Evolutionary conservation across 2,888 invertebrate species (phyloP).

Genomic region (Ceriagrion tenellum): DNA sequence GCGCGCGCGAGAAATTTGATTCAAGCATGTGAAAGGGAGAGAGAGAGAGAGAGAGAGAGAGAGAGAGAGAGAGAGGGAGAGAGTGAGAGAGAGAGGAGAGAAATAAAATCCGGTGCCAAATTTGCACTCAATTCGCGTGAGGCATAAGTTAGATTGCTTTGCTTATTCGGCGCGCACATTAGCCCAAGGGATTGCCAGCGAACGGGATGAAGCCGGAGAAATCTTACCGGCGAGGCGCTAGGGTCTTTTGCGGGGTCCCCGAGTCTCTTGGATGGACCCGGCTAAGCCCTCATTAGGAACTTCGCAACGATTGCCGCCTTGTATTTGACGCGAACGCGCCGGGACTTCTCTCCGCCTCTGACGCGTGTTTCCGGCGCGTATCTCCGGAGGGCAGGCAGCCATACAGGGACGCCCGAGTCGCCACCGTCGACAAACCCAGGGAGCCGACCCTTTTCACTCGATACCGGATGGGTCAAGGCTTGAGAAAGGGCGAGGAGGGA

Average conservation of each 20-base stretch:
- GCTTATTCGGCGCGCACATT: neutral
- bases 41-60: too few species aligned
- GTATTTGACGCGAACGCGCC: neutral
- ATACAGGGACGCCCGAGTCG: neutral
- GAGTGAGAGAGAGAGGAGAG: too few species aligned
- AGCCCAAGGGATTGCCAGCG: neutral
- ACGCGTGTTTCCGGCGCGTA: slow-evolving; percentile 4
- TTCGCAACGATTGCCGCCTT: neutral
- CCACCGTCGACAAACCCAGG: neutral
- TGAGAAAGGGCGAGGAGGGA: neutral
- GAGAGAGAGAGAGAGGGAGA: too few species aligned
- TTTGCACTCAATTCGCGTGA: neutral
- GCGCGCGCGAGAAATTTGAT: neutral
- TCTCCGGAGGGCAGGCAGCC: neutral
- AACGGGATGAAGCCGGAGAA: neutral
- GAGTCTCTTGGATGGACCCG: neutral
- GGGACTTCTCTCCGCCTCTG: neutral
- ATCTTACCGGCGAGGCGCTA: neutral
- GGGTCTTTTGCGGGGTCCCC: neutral
- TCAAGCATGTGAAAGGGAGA: too few species aligned
- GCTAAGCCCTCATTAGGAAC: slow-evolving; percentile 18
- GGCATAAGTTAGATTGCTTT: slow-evolving; percentile 15
- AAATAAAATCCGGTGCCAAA: too few species aligned
- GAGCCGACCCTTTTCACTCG: neutral
- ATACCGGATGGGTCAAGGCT: neutral